A percentile compares a stretch with the other conserved stretches of the same genome.
These are phyloP conservation scores for Albula glossodonta DNA, from an alignment of 2,113 vertebrate genomes.

Conservation along the genomic window DNA sequence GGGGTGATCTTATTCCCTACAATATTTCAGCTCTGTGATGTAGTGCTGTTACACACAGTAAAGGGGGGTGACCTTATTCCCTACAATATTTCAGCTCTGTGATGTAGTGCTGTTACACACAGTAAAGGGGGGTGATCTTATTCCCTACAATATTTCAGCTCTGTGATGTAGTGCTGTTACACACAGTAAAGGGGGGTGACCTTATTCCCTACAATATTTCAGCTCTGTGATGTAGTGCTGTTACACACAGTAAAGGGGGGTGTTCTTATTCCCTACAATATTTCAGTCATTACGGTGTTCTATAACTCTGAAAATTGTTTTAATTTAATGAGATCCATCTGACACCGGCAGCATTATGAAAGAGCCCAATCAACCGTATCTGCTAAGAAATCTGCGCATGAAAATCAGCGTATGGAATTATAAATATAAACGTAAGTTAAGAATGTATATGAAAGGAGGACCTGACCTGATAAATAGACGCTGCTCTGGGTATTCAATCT, in stretches of 20 bases:
- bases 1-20: not conserved
- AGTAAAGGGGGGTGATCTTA: not conserved
- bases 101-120: not conserved
- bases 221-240: not conserved
- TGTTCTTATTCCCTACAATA: not conserved
- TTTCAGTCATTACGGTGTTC: not conserved
- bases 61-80: not conserved
- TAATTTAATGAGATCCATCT: not conserved
- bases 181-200: not conserved
- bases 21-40: not conserved
- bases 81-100: not conserved
- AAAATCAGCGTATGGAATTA: not conserved
- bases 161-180: not conserved
- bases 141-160: not conserved
- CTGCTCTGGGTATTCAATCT: conserved; percentile 49
- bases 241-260: not conserved
- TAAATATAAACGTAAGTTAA: not conserved
- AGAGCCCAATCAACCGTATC: not conserved
- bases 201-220: not conserved
- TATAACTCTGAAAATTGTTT: not conserved
- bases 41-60: not conserved
- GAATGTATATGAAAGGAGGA: not conserved
- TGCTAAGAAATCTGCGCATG: not conserved
- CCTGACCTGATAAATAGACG: conserved; percentile 47
- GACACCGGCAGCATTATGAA: not conserved